phyloP scores from a whole-genome alignment of 2,888 invertebrate genomes.

The Apoda limacodes region DNA sequence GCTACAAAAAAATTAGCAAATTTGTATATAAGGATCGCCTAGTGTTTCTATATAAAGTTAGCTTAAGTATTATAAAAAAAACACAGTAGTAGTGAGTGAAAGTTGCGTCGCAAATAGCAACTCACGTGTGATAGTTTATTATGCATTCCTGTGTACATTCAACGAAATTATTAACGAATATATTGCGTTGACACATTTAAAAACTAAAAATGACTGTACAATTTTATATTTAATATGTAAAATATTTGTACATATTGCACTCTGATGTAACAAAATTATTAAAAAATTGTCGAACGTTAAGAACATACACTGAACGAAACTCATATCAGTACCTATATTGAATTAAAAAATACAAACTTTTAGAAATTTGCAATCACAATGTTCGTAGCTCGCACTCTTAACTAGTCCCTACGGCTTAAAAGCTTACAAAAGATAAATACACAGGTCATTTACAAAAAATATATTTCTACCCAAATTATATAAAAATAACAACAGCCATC shows the following conservation, averaged over 20 bases:
- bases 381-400: slow-evolving; percentile 62
- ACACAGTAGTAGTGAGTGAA: slow-evolving; percentile 50
- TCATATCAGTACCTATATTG: too few species aligned
- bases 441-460: slow-evolving; percentile 70
- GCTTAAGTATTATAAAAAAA: slow-evolving; percentile 62
- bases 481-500: slow-evolving; percentile 71
- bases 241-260: slow-evolving; percentile 83
- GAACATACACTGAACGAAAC: slow-evolving; percentile 46
- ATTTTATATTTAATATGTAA: slow-evolving; percentile 67
- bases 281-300: slow-evolving; percentile 54
- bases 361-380: slow-evolving; percentile 61
- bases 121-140: slow-evolving; percentile 61
- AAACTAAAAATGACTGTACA: slow-evolving; percentile 68
- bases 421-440: slow-evolving; percentile 67
- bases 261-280: slow-evolving; percentile 70
- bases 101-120: slow-evolving; percentile 25
- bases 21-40: slow-evolving; percentile 67
- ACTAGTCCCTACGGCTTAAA: slow-evolving; percentile 66
- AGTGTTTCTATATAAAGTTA: slow-evolving; percentile 64
- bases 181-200: slow-evolving; percentile 67
- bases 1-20: slow-evolving; percentile 69
- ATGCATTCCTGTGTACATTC: slow-evolving; percentile 62
- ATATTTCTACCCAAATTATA: slow-evolving; percentile 69
- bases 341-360: slow-evolving; percentile 57
- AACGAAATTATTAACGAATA: slow-evolving; percentile 52